phyloP scores from a whole-genome alignment of 1,140 invertebrate species.

The Matsumurasca onukii region DNA sequence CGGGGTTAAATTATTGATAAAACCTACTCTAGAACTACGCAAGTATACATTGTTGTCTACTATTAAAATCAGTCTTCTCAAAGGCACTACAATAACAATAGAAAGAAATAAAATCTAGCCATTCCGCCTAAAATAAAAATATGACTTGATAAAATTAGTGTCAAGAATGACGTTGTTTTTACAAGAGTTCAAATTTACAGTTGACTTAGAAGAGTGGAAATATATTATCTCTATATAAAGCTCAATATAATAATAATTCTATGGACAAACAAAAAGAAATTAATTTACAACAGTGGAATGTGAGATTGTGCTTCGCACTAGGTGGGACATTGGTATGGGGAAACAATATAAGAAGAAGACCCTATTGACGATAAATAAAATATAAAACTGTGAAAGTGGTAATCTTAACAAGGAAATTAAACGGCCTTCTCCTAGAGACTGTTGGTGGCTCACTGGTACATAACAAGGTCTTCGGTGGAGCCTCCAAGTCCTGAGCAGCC shows the following conservation, averaged over 20 bases:
- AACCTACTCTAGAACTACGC: constrained; percentile 13
- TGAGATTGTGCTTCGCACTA: background rate
- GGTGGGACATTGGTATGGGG: background rate
- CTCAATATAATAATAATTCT: background rate
- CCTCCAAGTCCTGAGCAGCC: constrained; percentile 65
- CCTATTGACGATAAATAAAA: too few relatives aligned
- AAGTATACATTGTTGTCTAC: constrained; percentile 4
- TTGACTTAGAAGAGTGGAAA: background rate
- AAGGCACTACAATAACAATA: constrained; percentile 19
- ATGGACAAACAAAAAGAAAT: background rate
- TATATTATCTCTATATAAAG: constrained; percentile 24
- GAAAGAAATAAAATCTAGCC: constrained; percentile 12
- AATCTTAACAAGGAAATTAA: too few relatives aligned
- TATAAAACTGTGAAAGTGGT: too few relatives aligned
- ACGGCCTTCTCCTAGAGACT: too few relatives aligned
- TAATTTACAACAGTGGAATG: constrained; percentile 9
- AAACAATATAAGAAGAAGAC: too few relatives aligned
- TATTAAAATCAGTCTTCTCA: constrained; percentile 18
- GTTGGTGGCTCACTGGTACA: too few relatives aligned
- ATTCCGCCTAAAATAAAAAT: constrained; percentile 7
- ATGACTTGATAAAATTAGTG: constrained; percentile 11
- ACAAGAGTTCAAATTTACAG: background rate
- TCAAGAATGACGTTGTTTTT: background rate
- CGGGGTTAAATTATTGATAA: background rate
- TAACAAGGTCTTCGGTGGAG: background rate